Evolutionary conservation across 2,888 invertebrate genomes (phyloP), one percentile per base, ranked within the genome.

Genomic region (Willowsia nigromaculata): DNA sequence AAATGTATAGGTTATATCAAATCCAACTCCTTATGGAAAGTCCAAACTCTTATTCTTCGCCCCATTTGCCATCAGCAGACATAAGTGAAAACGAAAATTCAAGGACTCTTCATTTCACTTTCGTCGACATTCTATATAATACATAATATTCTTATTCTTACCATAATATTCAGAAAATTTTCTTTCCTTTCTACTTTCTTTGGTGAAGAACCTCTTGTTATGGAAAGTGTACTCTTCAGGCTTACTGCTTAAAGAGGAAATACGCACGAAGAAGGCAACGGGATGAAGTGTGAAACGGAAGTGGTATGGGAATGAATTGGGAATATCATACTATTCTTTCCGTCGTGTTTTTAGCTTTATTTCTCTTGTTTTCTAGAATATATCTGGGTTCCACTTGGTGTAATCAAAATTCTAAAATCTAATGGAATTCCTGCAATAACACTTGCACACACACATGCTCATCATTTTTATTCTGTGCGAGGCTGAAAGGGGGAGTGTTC

Each of bases 21-120:
- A 37, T n/a, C 50, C 50, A 50, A 50, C 50, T 3, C 50, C 11
- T 15, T 50, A n/a, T 50, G n/a, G 6, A 59, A 27, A 59, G 59
- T 27, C 27, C 27, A 25, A 25, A 27, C 59, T 18, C 3, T 25
- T 65, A 33, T 65, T 13, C 13, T 65, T 30, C 68, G n/a, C 47
- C 68, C 68, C 68, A 68, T 68, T 68, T 68, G 37, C 37, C 33
- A 68, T 4, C 18, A 68, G 37, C 40, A 68, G 33, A 18, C 40
- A 40, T 27, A 27, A 59, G 59, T 59, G 59, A 13, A 59, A 65
- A 18, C 4, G 37, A 68, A 68, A 68, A 37, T 18, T 68, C 37
- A 68, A 68, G 68, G 68, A 37, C 68, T 18, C 68, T 68, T 40
- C 37, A 68, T 68, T 33, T 68, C 37, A 68, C 68, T 68, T 37